Evolutionary conservation across 1,140 invertebrate species (phyloP), one percentile per base, ranked within the genome.

Genomic region (Diabrotica virgifera): DNA sequence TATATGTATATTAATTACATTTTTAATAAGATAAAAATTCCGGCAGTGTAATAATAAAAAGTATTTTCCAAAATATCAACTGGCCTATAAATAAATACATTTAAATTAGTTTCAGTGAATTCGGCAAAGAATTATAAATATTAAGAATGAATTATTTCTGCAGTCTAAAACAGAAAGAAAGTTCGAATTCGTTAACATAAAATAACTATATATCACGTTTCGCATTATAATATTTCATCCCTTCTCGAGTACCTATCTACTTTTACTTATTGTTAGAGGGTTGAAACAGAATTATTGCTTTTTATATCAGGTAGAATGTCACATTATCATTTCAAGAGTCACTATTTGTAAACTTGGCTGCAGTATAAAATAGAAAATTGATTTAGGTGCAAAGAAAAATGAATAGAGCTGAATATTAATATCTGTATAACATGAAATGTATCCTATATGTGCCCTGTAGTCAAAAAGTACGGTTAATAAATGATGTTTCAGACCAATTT

Each of bases 101-200:
- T 46, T n/a, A 46, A 46, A 46, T 46, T 46, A 46, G 40, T 46
- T 46, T 46, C 40, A 46, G 8, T 46, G 40, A 46, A 46, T 46
- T 46, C 40, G n/a, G 8, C 40, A 46, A 4, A 10, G 40, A 46
- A 46, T 46, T 10, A 46, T 46, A n/a, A 46, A 46, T 46, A 46
- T 46, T 46, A 46, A 46, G n/a, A 46, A 6, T 46, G 40, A 46
- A 46, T 8, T 46, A 46, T 46, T 46, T 46, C 40, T 46, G 40
- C n/a, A 46, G 40, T 46, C 40, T 46, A 46, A 46, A 46, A 46
- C 40, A 46, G 40, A 46, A 46, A 46, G 40, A 46, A 46, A 46
- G 8, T 46, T 46, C 40, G 8, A 46, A 8, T 46, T 46, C 40
- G 40, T 46, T 46, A 5, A 46, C 40, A 46, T 46, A 46, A 46